Base-by-base conservation (phyloP, 2,888 invertebrate species). In the Cloeon dipterum region DNA sequence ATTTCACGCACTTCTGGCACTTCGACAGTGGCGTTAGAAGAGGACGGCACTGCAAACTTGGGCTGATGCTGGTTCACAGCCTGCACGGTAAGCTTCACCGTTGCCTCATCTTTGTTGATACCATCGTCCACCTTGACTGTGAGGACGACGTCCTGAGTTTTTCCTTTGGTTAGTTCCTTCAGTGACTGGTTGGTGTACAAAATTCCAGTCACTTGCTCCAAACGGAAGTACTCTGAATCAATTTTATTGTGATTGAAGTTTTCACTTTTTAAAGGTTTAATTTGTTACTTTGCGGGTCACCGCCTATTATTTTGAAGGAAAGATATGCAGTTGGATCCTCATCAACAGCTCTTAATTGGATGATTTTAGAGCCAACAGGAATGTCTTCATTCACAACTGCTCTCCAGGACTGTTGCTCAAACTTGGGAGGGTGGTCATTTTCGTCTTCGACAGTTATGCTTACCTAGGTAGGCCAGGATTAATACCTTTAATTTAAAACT, bases 391-490 rank as follows among this genome's bases (percentile, higher is more conserved):
- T 77, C 11, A 89, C 77, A 0, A 73, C 76, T 2, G 76, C 73
- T 46, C 71, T 69, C 55, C 86, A 89, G 7, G 68, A 68, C 34
- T 69, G 68, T 45, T 77, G 74, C 0, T 68, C 69, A 55, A 93
- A 91, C 32, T 70, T 59, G 0, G 91, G 91, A 0, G 73, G 59
- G 56, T 89, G 85, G 55, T 91, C 89, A 55, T 91, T 89, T n/a
- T 79, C 69, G 53, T 91, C 89, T 19, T 68, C 51, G 8, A 89
- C 64, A 53, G 71, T 73, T 32, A 86, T 69, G 49, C 74, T 68
- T 3, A 85, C 61, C 73, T 73, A 48, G 0, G 38, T 45, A 39
- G 26, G 41, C 39, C 40, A 34, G 35, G 16, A 40, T 21, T 17
- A 19, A 13, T 1, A 4, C 5, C 35, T 33, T 37, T 19, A 21